Percentiles rank a stretch among this genome's conserved stretches.
Evolutionary conservation across 2,888 invertebrate species (phyloP).

Genomic region (Drosophila sordidula): DNA sequence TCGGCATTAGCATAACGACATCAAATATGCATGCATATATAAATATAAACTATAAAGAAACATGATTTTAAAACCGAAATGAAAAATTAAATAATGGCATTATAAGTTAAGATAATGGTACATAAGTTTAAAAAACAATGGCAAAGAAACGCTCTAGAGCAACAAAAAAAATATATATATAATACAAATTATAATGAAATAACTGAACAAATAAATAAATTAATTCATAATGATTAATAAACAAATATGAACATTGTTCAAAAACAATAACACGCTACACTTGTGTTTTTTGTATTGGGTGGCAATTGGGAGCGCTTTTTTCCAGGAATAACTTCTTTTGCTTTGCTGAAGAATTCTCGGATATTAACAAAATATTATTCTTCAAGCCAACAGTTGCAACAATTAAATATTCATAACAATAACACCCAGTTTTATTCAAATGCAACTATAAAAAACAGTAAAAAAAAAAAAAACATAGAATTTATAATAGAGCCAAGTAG

Average conservation of each 20-base stretch:
- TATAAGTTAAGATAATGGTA: conserved; percentile 77
- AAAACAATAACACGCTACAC: conserved; percentile 55
- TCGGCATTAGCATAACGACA: conserved; percentile 53
- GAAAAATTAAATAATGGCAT: conserved; percentile 69
- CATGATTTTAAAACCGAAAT: conserved; percentile 72
- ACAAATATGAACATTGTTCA: conserved; percentile 84
- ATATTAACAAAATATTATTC: too few species aligned
- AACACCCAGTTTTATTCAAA: conserved; percentile 40
- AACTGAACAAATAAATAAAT: conserved; percentile 81
- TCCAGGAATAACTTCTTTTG: not conserved
- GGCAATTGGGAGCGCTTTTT: not conserved
- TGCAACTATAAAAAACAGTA: conserved; percentile 14
- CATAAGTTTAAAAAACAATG: conserved; percentile 85
- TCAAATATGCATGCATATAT: conserved; percentile 49
- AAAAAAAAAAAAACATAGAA: conserved; percentile 25
- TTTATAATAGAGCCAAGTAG: conserved; percentile 9
- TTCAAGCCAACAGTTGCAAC: too few species aligned
- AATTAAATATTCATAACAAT: conserved; percentile 11
- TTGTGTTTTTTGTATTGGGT: conserved; percentile 5
- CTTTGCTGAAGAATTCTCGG: too few species aligned
- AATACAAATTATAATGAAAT: conserved; percentile 78
- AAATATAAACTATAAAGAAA: conserved; percentile 63
- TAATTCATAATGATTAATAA: conserved; percentile 82
- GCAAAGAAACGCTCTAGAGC: conserved; percentile 79
- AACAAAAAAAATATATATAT: conserved; percentile 72